Conservation (phyloP, 2,113 vertebrate genomes). For the Amphiprion percula region DNA sequence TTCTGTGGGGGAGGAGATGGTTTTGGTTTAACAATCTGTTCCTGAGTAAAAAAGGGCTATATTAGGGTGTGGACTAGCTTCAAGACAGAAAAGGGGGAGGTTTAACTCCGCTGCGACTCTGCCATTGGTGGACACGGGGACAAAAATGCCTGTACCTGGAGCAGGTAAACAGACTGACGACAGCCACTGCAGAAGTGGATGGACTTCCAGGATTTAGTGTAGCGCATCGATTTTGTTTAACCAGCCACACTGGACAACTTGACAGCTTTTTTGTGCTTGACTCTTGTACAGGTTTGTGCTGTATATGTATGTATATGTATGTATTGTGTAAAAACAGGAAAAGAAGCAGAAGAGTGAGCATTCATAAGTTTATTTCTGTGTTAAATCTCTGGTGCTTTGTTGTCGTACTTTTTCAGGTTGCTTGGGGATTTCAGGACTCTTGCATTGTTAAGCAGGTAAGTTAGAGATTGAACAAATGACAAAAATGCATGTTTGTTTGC, state of each 20-base stretch:
- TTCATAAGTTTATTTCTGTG: not conserved
- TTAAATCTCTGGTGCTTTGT: not conserved
- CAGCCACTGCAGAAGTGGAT: constrained; percentile 49
- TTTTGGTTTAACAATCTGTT: constrained; percentile 29
- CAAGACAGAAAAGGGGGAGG: constrained; percentile 55
- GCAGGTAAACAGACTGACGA: constrained; percentile 81
- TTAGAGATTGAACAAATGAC: not conserved
- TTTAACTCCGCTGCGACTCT: constrained; percentile 47
- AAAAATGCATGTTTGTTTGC: not conserved
- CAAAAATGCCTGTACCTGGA: constrained; percentile 83
- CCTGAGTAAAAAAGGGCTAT: constrained; percentile 25
- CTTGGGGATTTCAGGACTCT: not conserved
- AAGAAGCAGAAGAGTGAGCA: not conserved
- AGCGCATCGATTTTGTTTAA: constrained; percentile 13
- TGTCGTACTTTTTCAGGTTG: constrained; percentile 8
- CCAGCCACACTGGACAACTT: constrained; percentile 11
- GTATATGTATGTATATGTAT: no score
- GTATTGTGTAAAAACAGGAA: not conserved
- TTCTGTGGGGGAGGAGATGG: constrained; percentile 39
- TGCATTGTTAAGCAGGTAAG: constrained; percentile 33
- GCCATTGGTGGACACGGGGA: constrained; percentile 79
- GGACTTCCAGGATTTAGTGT: constrained; percentile 60
- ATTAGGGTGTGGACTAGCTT: constrained; percentile 74
- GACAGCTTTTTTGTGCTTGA: not conserved
- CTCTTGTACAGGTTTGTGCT: constrained; percentile 58